Evolutionary conservation across 2,797 vertebrate genomes (phyloP).

Genomic region (Hoplostethus mediterraneus): DNA sequence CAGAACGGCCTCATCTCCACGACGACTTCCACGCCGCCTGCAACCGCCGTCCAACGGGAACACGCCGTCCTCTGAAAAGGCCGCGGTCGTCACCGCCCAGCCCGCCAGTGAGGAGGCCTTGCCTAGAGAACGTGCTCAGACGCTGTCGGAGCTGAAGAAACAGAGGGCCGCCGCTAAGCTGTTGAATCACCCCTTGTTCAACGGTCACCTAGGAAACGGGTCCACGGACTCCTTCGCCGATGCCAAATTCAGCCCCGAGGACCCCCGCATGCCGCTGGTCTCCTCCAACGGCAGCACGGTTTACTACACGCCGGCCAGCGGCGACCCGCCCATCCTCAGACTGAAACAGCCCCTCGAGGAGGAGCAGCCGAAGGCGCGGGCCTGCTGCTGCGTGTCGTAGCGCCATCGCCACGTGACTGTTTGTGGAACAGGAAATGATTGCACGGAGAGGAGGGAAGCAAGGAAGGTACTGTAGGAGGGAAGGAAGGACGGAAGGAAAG

Average conservation of each 20-base stretch:
- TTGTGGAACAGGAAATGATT: slow-evolving; percentile 36
- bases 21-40: slow-evolving; percentile 75
- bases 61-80: slow-evolving; percentile 65
- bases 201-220: slow-evolving; percentile 89
- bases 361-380: slow-evolving; percentile 88
- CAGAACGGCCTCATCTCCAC: slow-evolving; percentile 83
- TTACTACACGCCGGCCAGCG: slow-evolving; percentile 95
- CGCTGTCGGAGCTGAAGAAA: slow-evolving; percentile 95
- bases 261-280: slow-evolving; percentile 92
- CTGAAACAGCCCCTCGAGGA: slow-evolving; percentile 96
- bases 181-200: slow-evolving; percentile 91
- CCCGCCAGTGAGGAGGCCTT: slow-evolving; percentile 78
- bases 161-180: slow-evolving; percentile 94
- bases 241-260: slow-evolving; percentile 84
- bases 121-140: slow-evolving; percentile 89
- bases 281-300: slow-evolving; percentile 93
- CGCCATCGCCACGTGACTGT: slow-evolving; percentile 11
- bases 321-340: slow-evolving; percentile 94
- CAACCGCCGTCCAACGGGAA: slow-evolving; percentile 83
- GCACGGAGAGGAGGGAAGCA: slow-evolving; percentile 35
- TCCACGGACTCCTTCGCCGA: slow-evolving; percentile 85
- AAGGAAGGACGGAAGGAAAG: slow-evolving; percentile 18
- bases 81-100: slow-evolving; percentile 70
- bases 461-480: slow-evolving; percentile 2
- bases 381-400: slow-evolving; percentile 96